Conservation (phyloP, 2,113 vertebrate species). For the Empidonax traillii region DNA sequence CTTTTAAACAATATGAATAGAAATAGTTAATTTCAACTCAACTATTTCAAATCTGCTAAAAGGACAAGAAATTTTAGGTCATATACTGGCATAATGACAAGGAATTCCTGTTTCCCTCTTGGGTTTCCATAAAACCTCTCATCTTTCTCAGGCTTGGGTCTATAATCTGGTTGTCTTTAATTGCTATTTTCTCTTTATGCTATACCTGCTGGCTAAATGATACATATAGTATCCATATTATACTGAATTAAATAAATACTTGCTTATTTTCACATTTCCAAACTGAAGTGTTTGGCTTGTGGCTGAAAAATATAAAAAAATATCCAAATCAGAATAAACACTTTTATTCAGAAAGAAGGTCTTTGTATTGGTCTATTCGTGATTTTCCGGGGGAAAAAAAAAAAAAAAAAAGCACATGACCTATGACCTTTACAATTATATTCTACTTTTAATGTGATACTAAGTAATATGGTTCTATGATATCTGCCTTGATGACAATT, state of each 20-base stretch:
- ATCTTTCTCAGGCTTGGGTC: background rate
- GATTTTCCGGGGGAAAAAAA: background rate
- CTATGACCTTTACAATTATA: background rate
- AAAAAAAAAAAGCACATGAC: rapidly evolving
- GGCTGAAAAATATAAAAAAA: background rate
- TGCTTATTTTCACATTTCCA: background rate
- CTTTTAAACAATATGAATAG: background rate
- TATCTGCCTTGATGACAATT: background rate
- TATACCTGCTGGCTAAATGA: background rate
- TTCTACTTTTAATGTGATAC: background rate
- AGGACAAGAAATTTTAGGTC: background rate
- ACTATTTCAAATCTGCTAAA: background rate
- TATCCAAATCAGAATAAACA: background rate
- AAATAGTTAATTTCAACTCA: background rate
- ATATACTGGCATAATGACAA: background rate
- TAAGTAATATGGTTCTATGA: background rate
- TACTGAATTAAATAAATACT: background rate
- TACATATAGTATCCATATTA: background rate
- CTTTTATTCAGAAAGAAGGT: background rate
- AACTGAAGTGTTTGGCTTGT: background rate
- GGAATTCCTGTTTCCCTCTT: background rate
- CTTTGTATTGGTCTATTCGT: background rate
- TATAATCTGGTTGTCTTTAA: background rate
- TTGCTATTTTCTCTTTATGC: background rate
- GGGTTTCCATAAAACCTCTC: background rate